phyloP scores from a whole-genome alignment of 1,140 invertebrate species.

The Lethocerus indicus region DNA sequence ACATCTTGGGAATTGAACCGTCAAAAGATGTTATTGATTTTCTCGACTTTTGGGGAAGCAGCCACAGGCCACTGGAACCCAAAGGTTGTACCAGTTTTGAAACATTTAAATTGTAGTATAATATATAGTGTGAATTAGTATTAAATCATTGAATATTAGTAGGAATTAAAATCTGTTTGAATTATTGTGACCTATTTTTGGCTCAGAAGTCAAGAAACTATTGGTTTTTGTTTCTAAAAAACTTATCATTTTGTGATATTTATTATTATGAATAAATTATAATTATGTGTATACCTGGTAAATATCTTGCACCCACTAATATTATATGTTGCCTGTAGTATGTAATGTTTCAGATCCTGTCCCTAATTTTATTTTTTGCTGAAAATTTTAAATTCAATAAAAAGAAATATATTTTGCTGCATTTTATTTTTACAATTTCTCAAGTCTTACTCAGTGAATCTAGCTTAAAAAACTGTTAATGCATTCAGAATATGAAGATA shows the following conservation, averaged over 20 bases:
- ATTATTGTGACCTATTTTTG: background rate
- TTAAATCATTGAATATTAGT: background rate
- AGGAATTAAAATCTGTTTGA: background rate
- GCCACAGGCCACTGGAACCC: background rate
- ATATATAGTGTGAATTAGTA: background rate
- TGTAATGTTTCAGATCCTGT: no score
- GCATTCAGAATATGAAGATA: no score
- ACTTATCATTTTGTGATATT: background rate
- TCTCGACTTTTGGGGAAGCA: background rate
- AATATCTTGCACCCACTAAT: background rate
- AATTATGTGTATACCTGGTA: background rate
- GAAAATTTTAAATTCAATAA: no score
- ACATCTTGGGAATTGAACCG: conserved; percentile 25
- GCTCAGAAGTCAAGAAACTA: background rate
- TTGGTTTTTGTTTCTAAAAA: background rate
- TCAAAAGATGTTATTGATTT: conserved; percentile 30
- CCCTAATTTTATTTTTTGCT: no score
- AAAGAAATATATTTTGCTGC: no score
- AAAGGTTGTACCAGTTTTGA: background rate
- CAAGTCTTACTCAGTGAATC: no score
- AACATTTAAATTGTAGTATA: background rate
- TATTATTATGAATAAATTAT: background rate
- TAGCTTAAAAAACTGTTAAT: no score
- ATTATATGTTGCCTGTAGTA: background rate
- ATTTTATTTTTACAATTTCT: no score